phyloP scores from a whole-genome alignment of 92 coral and sea anemone species.

The Desmophyllum pertusum region DNA sequence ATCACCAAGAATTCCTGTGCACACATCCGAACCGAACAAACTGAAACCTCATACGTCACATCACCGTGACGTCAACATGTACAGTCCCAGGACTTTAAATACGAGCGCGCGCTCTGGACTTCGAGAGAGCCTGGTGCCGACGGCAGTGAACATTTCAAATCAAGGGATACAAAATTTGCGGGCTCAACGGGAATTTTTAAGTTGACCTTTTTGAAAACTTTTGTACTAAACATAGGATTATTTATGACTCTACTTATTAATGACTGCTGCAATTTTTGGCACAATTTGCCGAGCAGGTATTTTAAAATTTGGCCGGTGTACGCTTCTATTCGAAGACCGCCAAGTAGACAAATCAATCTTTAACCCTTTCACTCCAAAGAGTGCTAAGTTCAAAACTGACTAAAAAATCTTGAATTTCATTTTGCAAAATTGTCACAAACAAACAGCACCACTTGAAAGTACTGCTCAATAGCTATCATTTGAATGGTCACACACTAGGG shows the following conservation, averaged over 20 bases:
- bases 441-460: no score
- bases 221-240: neutral
- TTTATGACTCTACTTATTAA: conserved; percentile 1
- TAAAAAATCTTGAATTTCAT: no score
- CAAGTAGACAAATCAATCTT: no score
- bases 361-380: no score
- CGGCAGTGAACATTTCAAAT: conserved; percentile 74
- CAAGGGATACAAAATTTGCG: conserved; percentile 65
- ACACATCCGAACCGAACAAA: neutral
- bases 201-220: neutral
- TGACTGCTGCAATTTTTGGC: neutral
- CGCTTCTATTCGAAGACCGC: no score
- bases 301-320: no score
- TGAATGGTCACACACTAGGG: no score
- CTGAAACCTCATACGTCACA: conserved; percentile 79
- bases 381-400: no score
- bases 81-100: conserved; percentile 64
- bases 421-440: no score
- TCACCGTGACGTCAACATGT: conserved; percentile 46
- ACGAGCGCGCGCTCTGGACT: conserved; percentile 42
- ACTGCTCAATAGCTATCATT: no score
- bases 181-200: conserved; percentile 25
- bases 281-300: neutral
- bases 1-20: neutral
- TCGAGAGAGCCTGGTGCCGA: conserved; percentile 67